These are phyloP conservation scores for Apogon hyalosoma DNA, from an alignment of 2,797 vertebrate genomes.

Conservation along the genomic window DNA sequence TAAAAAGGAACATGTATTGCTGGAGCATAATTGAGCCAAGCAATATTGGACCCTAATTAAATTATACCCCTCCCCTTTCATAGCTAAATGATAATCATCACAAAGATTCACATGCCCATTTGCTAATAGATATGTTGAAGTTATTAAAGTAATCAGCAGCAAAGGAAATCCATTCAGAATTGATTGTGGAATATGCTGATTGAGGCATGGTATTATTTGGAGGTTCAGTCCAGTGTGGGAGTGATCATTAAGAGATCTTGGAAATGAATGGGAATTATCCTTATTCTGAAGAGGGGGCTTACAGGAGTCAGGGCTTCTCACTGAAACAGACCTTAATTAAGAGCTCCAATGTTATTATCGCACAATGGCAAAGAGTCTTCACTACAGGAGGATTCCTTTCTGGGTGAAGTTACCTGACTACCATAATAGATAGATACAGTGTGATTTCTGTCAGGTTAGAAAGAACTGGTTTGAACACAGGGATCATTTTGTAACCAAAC, in stretches of 20 bases:
- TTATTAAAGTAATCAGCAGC: constrained; percentile 82
- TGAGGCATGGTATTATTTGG: constrained; percentile 76
- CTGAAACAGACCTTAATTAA: constrained; percentile 78
- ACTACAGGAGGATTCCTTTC: constrained; percentile 37
- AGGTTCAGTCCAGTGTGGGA: constrained; percentile 79
- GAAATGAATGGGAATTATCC: constrained; percentile 80
- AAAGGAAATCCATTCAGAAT: constrained; percentile 79
- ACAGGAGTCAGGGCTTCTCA: constrained; percentile 68
- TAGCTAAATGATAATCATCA: constrained; percentile 75
- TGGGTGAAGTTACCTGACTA: constrained; percentile 25
- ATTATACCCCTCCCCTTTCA: constrained; percentile 66
- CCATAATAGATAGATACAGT: constrained; percentile 25
- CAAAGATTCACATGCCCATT: constrained; percentile 73
- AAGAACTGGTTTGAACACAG: constrained; percentile 14
- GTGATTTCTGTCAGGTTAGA: constrained; percentile 11
- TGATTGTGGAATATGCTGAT: constrained; percentile 83
- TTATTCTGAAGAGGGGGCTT: constrained; percentile 75
- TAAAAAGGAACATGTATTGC: constrained; percentile 57
- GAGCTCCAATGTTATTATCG: constrained; percentile 61
- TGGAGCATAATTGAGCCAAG: constrained; percentile 56
- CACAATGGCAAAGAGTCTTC: constrained; percentile 25
- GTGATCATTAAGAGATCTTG: constrained; percentile 80
- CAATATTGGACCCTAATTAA: constrained; percentile 70
- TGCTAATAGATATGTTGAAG: constrained; percentile 79
- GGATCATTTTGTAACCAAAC: constrained; percentile 34